phyloP scores from a whole-genome alignment of 2,113 vertebrate genomes.

The Pavo muticus region DNA sequence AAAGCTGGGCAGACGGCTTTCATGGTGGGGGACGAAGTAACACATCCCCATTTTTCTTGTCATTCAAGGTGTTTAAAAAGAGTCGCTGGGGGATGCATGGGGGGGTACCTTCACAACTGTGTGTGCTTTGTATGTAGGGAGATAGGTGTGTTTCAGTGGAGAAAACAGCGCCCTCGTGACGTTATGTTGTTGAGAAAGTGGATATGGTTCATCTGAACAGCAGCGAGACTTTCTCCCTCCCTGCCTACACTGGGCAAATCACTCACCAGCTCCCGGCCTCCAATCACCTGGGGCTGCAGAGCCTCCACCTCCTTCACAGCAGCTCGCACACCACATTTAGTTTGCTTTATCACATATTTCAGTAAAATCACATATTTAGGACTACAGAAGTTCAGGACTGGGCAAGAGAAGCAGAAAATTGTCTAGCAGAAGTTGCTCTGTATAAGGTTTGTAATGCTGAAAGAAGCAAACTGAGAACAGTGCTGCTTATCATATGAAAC shows the following conservation, averaged over 20 bases:
- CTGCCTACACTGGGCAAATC: constrained; percentile 21
- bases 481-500: not conserved
- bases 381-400: not conserved
- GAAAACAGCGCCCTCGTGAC: not conserved
- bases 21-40: not conserved
- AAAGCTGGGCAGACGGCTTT: not conserved
- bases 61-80: not conserved
- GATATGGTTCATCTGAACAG: not conserved
- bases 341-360: constrained; percentile 28
- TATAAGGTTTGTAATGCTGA: constrained; percentile 56
- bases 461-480: not conserved
- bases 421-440: constrained; percentile 16
- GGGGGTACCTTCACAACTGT: not conserved
- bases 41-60: not conserved
- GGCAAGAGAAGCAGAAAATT: constrained; percentile 20
- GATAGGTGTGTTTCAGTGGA: not conserved
- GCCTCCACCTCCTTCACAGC: constrained; percentile 60
- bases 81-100: too few species aligned
- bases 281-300: constrained; percentile 61
- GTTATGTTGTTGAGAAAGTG: not conserved
- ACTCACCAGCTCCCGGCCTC: not conserved
- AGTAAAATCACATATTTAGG: constrained; percentile 20
- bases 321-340: not conserved
- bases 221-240: not conserved
- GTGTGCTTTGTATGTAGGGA: not conserved